These are phyloP conservation scores for Eupeodes luniger DNA, from an alignment of 2,888 invertebrate species.

Conservation along the genomic window DNA sequence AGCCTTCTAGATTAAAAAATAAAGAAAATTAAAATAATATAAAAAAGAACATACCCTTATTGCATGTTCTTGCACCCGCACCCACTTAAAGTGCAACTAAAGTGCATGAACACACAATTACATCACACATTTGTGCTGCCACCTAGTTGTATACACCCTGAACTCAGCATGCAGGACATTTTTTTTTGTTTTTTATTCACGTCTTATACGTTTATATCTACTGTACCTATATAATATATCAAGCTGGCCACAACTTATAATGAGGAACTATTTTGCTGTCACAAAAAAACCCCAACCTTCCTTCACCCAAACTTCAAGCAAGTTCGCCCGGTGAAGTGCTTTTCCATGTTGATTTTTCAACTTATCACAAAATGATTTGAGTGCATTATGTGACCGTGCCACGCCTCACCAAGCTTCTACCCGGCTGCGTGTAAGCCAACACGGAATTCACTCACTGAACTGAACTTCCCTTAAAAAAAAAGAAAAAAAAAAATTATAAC, in stretches of 20 bases:
- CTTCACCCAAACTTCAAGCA: constrained; percentile 26
- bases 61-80: constrained; percentile 64
- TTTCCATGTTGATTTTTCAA: constrained; percentile 76
- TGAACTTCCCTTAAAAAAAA: constrained; percentile 30
- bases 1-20: constrained; percentile 52
- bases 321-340: constrained; percentile 70
- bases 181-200: not conserved
- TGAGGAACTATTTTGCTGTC: constrained; percentile 63
- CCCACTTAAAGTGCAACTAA: constrained; percentile 73
- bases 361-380: constrained; percentile 76
- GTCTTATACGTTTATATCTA: not conserved
- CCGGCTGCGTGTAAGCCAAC: constrained; percentile 35
- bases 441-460: constrained; percentile 33
- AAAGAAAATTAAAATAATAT: constrained; percentile 12
- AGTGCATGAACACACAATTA: constrained; percentile 65
- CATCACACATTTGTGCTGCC: constrained; percentile 55
- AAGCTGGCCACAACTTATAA: constrained; percentile 64
- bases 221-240: not conserved
- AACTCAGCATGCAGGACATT: constrained; percentile 22
- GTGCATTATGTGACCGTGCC: constrained; percentile 73
- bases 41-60: constrained; percentile 15
- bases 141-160: constrained; percentile 21
- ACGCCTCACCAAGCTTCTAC: constrained; percentile 58
- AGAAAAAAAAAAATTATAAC: constrained; percentile 10
- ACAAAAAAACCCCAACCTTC: constrained; percentile 1